Evolutionary conservation across 2,113 vertebrate genomes (phyloP).

Genomic region (Takifugu flavidus): DNA sequence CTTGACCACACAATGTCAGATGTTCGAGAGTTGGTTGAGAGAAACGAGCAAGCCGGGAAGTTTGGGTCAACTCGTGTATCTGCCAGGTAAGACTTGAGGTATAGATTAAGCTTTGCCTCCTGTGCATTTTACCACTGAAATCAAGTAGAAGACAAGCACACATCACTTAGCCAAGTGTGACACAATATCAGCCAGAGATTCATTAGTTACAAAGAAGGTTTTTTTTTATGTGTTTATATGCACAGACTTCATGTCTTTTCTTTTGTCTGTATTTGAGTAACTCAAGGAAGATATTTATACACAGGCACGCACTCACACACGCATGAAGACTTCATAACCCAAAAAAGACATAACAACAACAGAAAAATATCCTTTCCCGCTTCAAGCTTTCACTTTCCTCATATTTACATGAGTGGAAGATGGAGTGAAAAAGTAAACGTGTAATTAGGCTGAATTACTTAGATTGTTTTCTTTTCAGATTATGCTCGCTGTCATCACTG

Average conservation of each 20-base stretch:
- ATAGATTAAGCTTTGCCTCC: background rate
- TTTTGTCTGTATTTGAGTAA: no score
- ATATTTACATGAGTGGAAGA: conserved; percentile 77
- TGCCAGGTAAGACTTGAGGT: conserved; percentile 79
- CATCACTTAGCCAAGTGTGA: no score
- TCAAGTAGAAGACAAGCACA: no score
- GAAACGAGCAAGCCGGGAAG: conserved; percentile 75
- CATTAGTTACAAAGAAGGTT: no score
- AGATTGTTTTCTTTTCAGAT: conserved; percentile 84
- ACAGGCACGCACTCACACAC: no score
- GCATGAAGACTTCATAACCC: no score
- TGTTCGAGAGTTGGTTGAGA: conserved; percentile 81
- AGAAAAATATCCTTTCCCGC: conserved; percentile 22
- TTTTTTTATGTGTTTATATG: no score
- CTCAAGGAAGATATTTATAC: no score
- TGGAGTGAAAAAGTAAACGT: conserved; percentile 80
- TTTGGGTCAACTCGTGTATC: conserved; percentile 83
- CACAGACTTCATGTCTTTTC: no score
- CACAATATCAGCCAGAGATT: no score
- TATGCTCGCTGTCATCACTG: conserved; percentile 76
- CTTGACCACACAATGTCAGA: conserved; percentile 83
- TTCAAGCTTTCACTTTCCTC: conserved; percentile 17
- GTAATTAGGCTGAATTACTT: conserved; percentile 83
- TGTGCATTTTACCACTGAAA: background rate
- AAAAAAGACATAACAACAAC: no score